Evolutionary conservation across 2,888 invertebrate species (phyloP), one percentile per base, ranked within the genome.

Genomic region (Caenorhabditis imperialis): DNA sequence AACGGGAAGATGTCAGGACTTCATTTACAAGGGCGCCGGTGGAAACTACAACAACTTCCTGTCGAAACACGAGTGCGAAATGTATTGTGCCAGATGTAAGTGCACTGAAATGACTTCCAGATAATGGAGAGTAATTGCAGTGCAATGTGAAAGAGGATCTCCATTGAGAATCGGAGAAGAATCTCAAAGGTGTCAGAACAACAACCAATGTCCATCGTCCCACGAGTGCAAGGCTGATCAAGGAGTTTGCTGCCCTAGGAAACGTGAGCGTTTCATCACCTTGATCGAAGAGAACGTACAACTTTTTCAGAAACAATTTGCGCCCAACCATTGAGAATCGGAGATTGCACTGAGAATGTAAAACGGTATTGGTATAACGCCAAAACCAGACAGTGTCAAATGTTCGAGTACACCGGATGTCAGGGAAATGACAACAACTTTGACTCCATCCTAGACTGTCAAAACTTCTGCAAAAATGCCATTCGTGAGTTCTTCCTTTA

Each of bases 351-450:
- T 1, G 80, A 80, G 20, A 80, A 78, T 42, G 80, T 80, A 48
- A 80, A 80, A 53, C 42, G 80, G 20, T 84, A 81, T 44, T 84
- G 78, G 75, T 84, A 82, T 62, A 82, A 82, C 48, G 81, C 81
- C 1, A 78, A 67, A 22, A 83, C 85, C 3, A 40, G 82, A 18
- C 82, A 81, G 45, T 85, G 85, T 37, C 82, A 84, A 57, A 80
- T 77, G 73, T 85, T 85, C 65, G 78, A 81, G 30, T 85, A 84
- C 55, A 83, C 83, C 5, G 81, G 74, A 18, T 84, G 83, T 58
- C 79, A 82, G 33, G 84, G 85, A 25, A 85, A 85, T 50, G 82
- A 82, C 75, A 85, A 85, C 73, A 85, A 85, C 54, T 85, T 85
- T 45, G 77, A 74, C 8, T 78, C 79, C 7, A 76, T 78, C 20